Evolutionary conservation across 92 coral and sea anemone species (phyloP), one percentile per base, ranked within the genome.

Genomic region (Parazoanthus swiftii): DNA sequence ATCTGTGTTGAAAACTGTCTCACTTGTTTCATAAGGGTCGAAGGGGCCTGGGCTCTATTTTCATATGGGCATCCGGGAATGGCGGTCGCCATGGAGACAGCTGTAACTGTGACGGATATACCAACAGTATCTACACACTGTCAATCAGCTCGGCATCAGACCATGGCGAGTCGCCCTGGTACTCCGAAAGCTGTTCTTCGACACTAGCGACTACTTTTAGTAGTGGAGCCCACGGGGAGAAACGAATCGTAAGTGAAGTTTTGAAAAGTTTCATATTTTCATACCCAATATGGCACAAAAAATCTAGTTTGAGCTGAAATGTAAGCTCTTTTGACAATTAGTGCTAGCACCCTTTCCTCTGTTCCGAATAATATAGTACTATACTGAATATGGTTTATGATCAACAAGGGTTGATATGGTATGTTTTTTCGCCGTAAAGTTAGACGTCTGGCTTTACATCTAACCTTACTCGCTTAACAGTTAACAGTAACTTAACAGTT

Each of bases 151-250:
- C 98, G 46, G 98, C 98, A 23, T 93, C 99, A 20, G 99, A 97
- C 86, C 98, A 95, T 76, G 99, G 99, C 18, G 94, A 92, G 88
- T 97, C 99, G 16, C 99, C 99, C 46, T 97, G 99, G 99, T 97
- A 97, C 85, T 97, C 99, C 58, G 99, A 97, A 72, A 92, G 94
- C 80, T 97, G 99, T 85, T 97, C 99, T 74, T 97, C 99, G 33
- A 97, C 99, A 13, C 88, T 97, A 33, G 99, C 99, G 25, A 92
- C 99, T 15, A 94, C 99, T 8, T 97, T 97, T 89, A 97, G 99
- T 84, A 97, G 99, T 85, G 99, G 99, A 4, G 91, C 98, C 4
- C 94, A 93, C 80, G 96, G 95, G 26, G 95, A 92, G 86, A 93
- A 93, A 59, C 88, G 94, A 93, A 97, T 97, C 71, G 99, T 97